Percentiles rank a stretch among this genome's conserved stretches.
Evolutionary conservation across 2,113 vertebrate species (phyloP).

Genomic region (Miniopterus natalensis): DNA sequence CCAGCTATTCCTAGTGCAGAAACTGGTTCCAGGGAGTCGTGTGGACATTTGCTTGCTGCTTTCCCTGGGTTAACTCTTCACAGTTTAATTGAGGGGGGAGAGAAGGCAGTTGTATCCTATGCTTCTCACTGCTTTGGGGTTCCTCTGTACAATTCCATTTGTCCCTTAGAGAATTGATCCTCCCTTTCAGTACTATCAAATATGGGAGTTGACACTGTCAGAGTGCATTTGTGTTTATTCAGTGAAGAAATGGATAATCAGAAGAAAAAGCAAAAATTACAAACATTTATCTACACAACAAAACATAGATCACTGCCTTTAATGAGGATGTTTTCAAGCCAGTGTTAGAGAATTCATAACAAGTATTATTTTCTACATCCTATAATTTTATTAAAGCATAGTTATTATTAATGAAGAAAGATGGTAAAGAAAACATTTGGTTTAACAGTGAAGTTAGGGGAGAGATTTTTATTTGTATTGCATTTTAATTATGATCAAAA

Average conservation of each 20-base stretch:
- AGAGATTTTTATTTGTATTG: conserved; percentile 69
- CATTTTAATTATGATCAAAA: conserved; percentile 76
- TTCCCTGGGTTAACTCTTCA: neutral
- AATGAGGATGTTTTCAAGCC: conserved; percentile 66
- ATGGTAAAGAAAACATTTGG: conserved; percentile 55
- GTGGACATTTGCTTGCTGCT: neutral
- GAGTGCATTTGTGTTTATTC: neutral
- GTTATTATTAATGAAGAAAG: conserved; percentile 79
- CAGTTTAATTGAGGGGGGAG: neutral
- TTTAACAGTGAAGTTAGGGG: conserved; percentile 48
- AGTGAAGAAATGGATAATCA: neutral
- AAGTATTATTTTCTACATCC: conserved; percentile 78
- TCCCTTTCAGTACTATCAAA: neutral
- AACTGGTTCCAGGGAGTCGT: neutral
- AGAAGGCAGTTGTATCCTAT: neutral
- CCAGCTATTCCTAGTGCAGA: neutral
- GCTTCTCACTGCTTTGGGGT: neutral
- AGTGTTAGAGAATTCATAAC: conserved; percentile 70
- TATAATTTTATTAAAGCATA: conserved; percentile 81
- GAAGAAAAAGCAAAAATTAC: conserved; percentile 62
- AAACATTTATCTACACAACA: conserved; percentile 71
- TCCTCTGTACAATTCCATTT: neutral
- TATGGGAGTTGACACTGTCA: neutral
- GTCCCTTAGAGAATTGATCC: neutral
- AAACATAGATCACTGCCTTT: conserved; percentile 69